Evolutionary conservation across 2,113 vertebrate species (phyloP).

Genomic region (Donacobius atricapilla): DNA sequence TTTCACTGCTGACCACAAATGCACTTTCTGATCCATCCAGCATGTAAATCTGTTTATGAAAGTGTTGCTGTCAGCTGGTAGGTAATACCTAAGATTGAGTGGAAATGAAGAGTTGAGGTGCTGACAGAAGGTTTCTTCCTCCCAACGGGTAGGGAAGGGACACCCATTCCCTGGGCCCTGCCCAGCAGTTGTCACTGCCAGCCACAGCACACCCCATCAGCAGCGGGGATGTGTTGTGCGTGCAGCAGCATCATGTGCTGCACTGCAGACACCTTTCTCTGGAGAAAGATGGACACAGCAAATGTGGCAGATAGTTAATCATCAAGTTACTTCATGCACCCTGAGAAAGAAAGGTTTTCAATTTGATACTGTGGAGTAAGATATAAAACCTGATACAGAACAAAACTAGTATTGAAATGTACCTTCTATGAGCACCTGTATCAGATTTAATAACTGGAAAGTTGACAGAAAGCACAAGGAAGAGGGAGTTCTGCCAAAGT

Average conservation of each 20-base stretch:
- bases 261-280: not conserved
- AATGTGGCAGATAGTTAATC: not conserved
- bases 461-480: not conserved
- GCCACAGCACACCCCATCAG: not conserved
- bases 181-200: not conserved
- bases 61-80: not conserved
- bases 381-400: not conserved
- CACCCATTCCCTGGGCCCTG: not conserved
- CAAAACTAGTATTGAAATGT: not conserved
- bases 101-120: not conserved
- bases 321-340: not conserved
- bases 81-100: not conserved
- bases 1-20: not conserved
- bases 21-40: not conserved
- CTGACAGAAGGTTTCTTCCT: not conserved
- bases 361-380: not conserved
- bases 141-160: not conserved
- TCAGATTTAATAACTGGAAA: not conserved
- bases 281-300: not conserved
- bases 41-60: not conserved
- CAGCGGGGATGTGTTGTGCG: rapidly evolving
- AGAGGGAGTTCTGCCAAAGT: not conserved
- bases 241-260: not conserved
- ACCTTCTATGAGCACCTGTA: not conserved
- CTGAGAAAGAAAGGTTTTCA: not conserved